Evolutionary conservation across 2,888 invertebrate genomes (phyloP).

Genomic region (Ornithoptera priamus): DNA sequence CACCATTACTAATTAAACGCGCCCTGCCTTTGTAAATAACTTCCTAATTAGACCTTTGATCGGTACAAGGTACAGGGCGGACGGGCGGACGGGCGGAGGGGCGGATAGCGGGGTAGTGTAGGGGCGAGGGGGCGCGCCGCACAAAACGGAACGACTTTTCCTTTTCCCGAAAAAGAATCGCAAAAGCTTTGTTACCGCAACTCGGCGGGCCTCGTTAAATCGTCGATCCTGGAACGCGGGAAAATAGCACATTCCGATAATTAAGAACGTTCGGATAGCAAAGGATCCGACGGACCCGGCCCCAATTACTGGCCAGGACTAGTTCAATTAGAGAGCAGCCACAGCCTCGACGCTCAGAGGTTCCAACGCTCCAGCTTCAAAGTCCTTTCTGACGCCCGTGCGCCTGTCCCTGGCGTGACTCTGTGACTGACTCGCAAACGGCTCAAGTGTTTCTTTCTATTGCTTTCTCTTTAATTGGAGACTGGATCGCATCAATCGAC

Average conservation of each 20-base stretch:
- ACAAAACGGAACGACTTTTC: constrained; percentile 14
- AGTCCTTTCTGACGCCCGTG: too few species aligned
- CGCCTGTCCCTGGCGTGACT: too few species aligned
- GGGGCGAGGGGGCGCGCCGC: not conserved
- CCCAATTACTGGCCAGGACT: constrained; percentile 37
- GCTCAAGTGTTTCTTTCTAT: too few species aligned
- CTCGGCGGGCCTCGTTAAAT: constrained; percentile 26
- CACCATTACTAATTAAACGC: not conserved
- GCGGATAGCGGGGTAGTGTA: too few species aligned
- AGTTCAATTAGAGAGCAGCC: constrained; percentile 38
- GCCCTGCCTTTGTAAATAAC: constrained; percentile 18
- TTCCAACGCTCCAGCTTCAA: not conserved
- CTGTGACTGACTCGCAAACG: too few species aligned
- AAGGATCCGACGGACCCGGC: constrained; percentile 31
- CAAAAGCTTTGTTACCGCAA: constrained; percentile 24
- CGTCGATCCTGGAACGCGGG: constrained; percentile 24
- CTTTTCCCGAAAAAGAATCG: constrained; percentile 10
- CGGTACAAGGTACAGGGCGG: constrained; percentile 1
- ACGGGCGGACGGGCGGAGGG: not conserved
- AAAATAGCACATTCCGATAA: constrained; percentile 34
- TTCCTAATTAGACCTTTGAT: constrained; percentile 26
- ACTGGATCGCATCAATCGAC: too few species aligned
- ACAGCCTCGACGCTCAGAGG: constrained; percentile 9
- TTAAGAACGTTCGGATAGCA: constrained; percentile 32
- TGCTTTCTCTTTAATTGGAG: too few species aligned